Evolutionary conservation across 2,113 vertebrate species (phyloP).

Genomic region (Ornithorhynchus anatinus): DNA sequence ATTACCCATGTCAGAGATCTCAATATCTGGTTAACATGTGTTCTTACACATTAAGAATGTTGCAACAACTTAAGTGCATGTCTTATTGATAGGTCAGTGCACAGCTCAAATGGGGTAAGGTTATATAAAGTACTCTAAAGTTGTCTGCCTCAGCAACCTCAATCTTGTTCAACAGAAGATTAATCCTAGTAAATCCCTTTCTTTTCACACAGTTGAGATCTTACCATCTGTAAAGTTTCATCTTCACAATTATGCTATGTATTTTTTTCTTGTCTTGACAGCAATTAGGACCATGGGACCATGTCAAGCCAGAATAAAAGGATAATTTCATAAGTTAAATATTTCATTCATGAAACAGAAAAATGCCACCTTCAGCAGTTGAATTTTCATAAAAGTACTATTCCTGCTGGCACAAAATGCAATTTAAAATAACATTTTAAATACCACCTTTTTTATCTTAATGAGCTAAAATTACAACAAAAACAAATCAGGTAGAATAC

Average conservation of each 20-base stretch:
- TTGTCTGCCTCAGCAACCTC: too few relatives aligned
- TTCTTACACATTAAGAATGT: too few relatives aligned
- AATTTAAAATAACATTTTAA: conserved; percentile 1
- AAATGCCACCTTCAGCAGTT: too few relatives aligned
- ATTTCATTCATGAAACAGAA: not conserved
- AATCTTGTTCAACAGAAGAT: too few relatives aligned
- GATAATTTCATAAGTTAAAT: not conserved
- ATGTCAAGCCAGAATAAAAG: not conserved
- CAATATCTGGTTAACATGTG: conserved; percentile 6
- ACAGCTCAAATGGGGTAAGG: too few relatives aligned
- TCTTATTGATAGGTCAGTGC: too few relatives aligned
- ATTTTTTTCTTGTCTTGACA: not conserved
- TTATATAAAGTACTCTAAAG: too few relatives aligned
- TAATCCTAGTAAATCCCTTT: not conserved
- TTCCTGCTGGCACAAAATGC: not conserved
- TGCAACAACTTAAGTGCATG: too few relatives aligned
- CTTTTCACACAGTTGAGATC: not conserved
- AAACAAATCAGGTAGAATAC: too few relatives aligned
- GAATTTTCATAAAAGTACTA: not conserved
- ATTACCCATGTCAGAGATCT: not conserved
- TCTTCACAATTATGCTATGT: not conserved
- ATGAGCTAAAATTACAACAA: too few relatives aligned
- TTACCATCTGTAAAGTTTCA: not conserved
- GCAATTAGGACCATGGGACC: too few relatives aligned
- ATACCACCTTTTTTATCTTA: not conserved